Percentiles rank a stretch among this genome's conserved stretches.
Conservation (phyloP, 2,113 vertebrate species). For the Notarius lentiginosus region DNA sequence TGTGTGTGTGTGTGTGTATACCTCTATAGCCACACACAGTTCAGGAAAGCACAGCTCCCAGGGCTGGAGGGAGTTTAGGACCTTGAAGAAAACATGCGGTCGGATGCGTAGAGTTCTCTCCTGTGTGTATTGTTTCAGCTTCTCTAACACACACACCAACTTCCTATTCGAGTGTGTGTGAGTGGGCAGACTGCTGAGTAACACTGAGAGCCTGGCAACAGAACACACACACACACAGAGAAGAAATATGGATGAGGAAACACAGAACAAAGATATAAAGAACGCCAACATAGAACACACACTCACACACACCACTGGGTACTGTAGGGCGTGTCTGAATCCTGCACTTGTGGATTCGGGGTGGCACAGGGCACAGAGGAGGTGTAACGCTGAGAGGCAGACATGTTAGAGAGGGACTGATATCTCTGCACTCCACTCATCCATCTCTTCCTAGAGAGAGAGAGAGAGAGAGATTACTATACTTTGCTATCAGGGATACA, state of each 20-base stretch:
- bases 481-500: background rate
- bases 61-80: slow-evolving; percentile 65
- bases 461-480: background rate
- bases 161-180: slow-evolving; percentile 65
- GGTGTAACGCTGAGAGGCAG: slow-evolving; percentile 34
- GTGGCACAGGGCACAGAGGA: slow-evolving; percentile 62
- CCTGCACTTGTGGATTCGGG: slow-evolving; percentile 49
- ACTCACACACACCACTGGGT: slow-evolving; percentile 56
- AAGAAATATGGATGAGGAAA: background rate
- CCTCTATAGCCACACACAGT: slow-evolving; percentile 75
- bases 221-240: background rate
- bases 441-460: slow-evolving; percentile 65
- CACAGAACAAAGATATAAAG: background rate
- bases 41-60: slow-evolving; percentile 79
- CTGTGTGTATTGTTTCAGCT: slow-evolving; percentile 70
- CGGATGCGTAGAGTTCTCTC: slow-evolving; percentile 65
- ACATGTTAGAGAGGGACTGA: slow-evolving; percentile 55
- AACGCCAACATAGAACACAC: background rate
- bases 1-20: slow-evolving; percentile 32
- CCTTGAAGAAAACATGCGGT: slow-evolving; percentile 69
- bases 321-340: slow-evolving; percentile 38
- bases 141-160: slow-evolving; percentile 67
- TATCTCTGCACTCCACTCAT: slow-evolving; percentile 63
- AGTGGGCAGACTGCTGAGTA: slow-evolving; percentile 68
- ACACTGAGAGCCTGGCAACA: slow-evolving; percentile 68